Base-by-base conservation (phyloP, 2,797 vertebrate genomes). In the Rhinatrema bivittatum region DNA sequence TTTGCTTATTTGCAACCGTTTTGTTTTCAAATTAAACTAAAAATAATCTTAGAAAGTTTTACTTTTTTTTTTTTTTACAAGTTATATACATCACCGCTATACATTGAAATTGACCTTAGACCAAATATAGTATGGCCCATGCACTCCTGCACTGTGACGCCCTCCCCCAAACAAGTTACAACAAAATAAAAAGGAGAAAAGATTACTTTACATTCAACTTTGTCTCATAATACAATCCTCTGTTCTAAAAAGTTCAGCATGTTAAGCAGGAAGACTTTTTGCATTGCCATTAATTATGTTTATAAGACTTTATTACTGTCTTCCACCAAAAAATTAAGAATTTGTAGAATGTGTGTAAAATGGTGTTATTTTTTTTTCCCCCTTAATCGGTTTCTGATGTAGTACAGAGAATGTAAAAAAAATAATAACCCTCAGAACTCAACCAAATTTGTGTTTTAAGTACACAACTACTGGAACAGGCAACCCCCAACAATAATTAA, bases 191-290 rank as follows among this genome's bases (percentile, higher is more conserved):
- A 45, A 32, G 50, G 31, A 60, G 56, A 52, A 51, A 18, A 25
- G 27, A 36, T 62, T 76, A 64, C 76, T 87, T 87, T 93, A 97
- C 92, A 98, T 98, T 98, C 92, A 96, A 77, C 85, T 72, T 74
- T 85, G 88, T 93, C 91, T 88, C 84, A 86, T 88, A 79, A 88
- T 90, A 92, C 90, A 93, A 90, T 93, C 88, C 78, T 79, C 71
- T 65, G 65, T 67, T 78, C 71, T 62, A 70, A 56, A 47, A 65
- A 71, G 60, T 59, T 79, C 72, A 70, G 72, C 68, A 57, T 29
- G 40, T 68, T n/a, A 70, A 74, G 75, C 65, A 72, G 74, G 74
- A 79, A 81, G 79, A 76, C 60, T 10, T 55, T 20, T 55, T 20
- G 15, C 67, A 67, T 42, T 73, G 71, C 54, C 40, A 38, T 65